These are phyloP conservation scores for Pollimyrus isidori DNA, from an alignment of 2,113 vertebrate species.

Conservation along the genomic window DNA sequence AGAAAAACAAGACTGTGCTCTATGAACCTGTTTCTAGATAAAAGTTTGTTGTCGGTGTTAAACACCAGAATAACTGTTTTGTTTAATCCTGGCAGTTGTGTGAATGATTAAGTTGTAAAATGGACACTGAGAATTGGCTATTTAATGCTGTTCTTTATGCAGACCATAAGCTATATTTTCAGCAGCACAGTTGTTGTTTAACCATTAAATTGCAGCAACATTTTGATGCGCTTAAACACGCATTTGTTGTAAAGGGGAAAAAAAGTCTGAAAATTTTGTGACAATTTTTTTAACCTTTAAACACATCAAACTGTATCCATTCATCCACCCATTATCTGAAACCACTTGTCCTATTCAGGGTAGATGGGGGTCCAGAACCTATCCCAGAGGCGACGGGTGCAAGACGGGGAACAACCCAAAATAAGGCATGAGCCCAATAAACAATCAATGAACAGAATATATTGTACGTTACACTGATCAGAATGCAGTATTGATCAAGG, in stretches of 20 bases:
- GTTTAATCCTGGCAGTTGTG: background rate
- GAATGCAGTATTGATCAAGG: background rate
- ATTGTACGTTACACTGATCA: background rate
- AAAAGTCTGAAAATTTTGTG: background rate
- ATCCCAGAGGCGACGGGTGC: no score
- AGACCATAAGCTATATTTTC: background rate
- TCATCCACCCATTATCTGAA: no score
- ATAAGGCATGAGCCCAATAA: no score
- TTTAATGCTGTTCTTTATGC: background rate
- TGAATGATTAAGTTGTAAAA: background rate
- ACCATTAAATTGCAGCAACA: background rate
- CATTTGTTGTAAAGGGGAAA: background rate
- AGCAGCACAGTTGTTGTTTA: background rate
- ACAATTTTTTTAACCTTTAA: background rate
- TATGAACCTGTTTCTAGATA: background rate
- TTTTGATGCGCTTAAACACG: background rate
- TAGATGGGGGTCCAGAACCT: no score
- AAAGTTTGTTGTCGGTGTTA: background rate
- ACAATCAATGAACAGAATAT: background rate
- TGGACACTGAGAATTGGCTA: background rate
- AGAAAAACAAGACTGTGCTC: slow-evolving; percentile 49
- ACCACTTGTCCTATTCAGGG: no score
- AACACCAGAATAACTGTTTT: background rate
- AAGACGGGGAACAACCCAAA: no score
- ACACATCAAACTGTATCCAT: background rate